Percentiles rank a stretch among this genome's conserved stretches.
phyloP scores from a whole-genome alignment of 2,797 vertebrate genomes.

The Nyctibius grandis region DNA sequence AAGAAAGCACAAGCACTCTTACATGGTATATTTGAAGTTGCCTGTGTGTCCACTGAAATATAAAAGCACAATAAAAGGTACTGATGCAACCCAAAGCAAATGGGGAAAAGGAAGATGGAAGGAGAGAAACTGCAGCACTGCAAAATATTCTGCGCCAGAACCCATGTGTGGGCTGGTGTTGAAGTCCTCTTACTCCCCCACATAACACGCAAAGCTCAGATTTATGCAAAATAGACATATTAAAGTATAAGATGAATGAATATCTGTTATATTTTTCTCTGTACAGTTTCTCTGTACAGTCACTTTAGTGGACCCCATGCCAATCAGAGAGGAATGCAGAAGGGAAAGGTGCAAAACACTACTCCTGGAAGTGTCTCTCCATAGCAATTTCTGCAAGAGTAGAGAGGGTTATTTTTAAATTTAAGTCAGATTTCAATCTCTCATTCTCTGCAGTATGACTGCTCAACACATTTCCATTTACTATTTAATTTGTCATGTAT shows the following conservation, averaged over 20 bases:
- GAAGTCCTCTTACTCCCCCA: background rate
- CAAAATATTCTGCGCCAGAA: background rate
- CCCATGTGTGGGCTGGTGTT: background rate
- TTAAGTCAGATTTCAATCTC: background rate
- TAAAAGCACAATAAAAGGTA: background rate
- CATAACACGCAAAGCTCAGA: background rate
- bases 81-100: background rate
- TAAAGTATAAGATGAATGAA: background rate
- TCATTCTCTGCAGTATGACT: background rate
- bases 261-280: background rate
- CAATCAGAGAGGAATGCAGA: background rate
- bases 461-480: background rate
- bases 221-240: background rate
- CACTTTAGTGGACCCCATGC: background rate
- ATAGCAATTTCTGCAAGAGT: background rate
- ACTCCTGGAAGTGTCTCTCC: background rate
- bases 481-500: constrained; percentile 37
- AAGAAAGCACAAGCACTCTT: background rate
- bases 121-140: background rate
- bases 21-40: background rate
- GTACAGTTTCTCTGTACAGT: background rate
- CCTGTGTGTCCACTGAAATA: background rate
- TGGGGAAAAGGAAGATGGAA: background rate
- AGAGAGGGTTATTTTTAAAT: background rate
- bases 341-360: background rate